Base-by-base conservation (phyloP, 2,888 invertebrate genomes). In the Drosophila recens region DNA sequence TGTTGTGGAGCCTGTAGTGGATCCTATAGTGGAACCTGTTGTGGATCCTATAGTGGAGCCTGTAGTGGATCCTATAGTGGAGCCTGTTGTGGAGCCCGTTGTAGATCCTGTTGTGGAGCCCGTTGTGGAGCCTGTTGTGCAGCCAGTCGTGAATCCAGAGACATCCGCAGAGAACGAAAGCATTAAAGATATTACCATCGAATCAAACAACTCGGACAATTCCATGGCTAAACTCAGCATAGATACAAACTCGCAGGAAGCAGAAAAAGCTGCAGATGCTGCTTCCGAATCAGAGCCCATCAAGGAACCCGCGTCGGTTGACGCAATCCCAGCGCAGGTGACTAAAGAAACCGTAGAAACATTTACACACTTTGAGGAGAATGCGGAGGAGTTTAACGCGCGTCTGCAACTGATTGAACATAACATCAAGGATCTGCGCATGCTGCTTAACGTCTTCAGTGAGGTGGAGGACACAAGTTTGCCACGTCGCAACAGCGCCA, bases 351-450 rank as follows among this genome's bases (percentile, higher is more conserved):
- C 3, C n/a, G 57, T 6, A 1, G 77, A 81, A 10, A 36, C 30
- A 74, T 43, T 72, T 58, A 73, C 91, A n/a, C 80, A 86, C 30
- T 91, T 91, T 23, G 90, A 91, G 23, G 62, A 80, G 27, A 73
- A 76, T 15, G 46, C 59, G 1, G 68, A 74, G 0, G 72, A 82
- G 62, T 85, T 90, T 4, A 77, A 53, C 4, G 46, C 52, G 1
- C 82, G 90, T 6, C 63, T 91, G 11, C 52, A 72, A 23, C 38
- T 90, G 3, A 75, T 91, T 17, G 82, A 90, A 17, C 63, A 72
- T 13, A 75, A 85, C 2, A 89, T 91, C 51, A 73, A 81, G 54
- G 76, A 81, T 38, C 82, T 75, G 34, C 82, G 86, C 4, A 75
- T 57, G 61, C 46, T 90, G 4, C 62, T 89, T 0, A 78, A 89